A percentile compares a stretch with the other conserved stretches of the same genome.
Evolutionary conservation across 2,797 vertebrate genomes (phyloP).

Genomic region (Gadopsis marmoratus): DNA sequence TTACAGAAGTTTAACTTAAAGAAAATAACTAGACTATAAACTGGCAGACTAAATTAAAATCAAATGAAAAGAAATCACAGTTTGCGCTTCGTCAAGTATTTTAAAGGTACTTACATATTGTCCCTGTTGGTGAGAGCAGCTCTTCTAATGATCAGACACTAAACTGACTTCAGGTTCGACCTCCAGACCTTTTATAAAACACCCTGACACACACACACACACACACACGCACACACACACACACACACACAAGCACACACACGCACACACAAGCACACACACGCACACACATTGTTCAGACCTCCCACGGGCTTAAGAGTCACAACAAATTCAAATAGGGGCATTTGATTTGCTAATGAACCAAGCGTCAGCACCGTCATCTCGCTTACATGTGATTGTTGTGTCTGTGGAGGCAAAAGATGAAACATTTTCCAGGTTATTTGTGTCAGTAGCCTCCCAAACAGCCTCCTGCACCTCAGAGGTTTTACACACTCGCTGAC

Average conservation of each 20-base stretch:
- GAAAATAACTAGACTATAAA: not conserved
- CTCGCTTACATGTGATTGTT: conserved; percentile 47
- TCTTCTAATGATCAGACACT: conserved; percentile 48
- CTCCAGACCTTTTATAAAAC: conserved; percentile 76
- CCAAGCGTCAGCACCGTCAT: conserved; percentile 50
- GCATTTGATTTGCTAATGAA: conserved; percentile 57
- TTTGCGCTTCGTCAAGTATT: too few relatives aligned
- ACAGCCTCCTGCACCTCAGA: not conserved
- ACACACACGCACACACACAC: conserved; percentile 30
- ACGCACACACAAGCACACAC: conserved; percentile 32
- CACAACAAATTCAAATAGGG: conserved; percentile 29
- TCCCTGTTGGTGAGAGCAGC: conserved; percentile 40
- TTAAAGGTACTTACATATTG: conserved; percentile 66
- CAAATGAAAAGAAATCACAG: not conserved
- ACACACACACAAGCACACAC: conserved; percentile 42
- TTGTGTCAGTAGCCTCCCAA: conserved; percentile 46
- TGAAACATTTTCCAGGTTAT: conserved; percentile 35
- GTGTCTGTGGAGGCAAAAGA: conserved; percentile 25
- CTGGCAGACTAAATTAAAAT: not conserved
- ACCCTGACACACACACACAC: conserved; percentile 26
- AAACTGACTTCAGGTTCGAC: conserved; percentile 56
- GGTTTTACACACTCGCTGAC: conserved; percentile 26
- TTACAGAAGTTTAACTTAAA: not conserved
- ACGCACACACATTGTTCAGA: conserved; percentile 22
- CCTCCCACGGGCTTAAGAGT: conserved; percentile 41